Evolutionary conservation across 2,113 vertebrate genomes (phyloP), one percentile per base, ranked within the genome.

Genomic region (Holacanthus passer): DNA sequence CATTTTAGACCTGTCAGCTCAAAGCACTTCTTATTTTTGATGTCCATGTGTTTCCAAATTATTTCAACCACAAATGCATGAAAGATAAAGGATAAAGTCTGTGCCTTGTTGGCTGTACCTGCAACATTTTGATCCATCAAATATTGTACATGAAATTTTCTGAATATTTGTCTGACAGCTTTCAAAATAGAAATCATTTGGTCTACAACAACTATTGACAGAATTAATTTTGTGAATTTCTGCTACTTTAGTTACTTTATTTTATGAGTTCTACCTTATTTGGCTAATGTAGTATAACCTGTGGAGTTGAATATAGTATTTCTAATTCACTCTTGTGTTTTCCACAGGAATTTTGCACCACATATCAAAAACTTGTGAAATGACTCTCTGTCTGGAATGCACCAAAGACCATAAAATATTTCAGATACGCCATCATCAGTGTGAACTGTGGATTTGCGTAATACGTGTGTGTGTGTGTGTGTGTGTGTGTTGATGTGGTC

Each of bases 321-420:
- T n/a, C 17, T 39, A 1, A 67, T 71, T 77, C 55, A 73, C 73
- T 19, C 45, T n/a, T 19, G 50, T 31, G n/a, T 10, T 43, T 43
- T 3, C 9, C 14, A n/a, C 35, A 66, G 71, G 71, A 79, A 83
- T 66, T 32, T 79, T 47, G 27, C 71, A 63, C 75, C 55, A 52
- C 37, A 71, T n/a, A 45, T 75, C 65, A 59, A 78, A 66, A 55
- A 13, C 47, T 8, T 72, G 67, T 45, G 60, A 62, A 35, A 70
- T 35, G 64, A 41, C 50, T n/a, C 29, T 27, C 6, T 41, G 41
- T 27, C 39, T 50, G 71, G 39, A 64, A 29, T 37, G 48, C 24
- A 52, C 17, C 29, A 8, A 52, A 60, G 27, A 32, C 12, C 62
- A 10, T 12, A 66, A 8, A 50, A 69, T 43, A 27, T 50, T 56